Evolutionary conservation across 1,140 invertebrate species (phyloP).

Genomic region (Drosophila pseudoobscura): DNA sequence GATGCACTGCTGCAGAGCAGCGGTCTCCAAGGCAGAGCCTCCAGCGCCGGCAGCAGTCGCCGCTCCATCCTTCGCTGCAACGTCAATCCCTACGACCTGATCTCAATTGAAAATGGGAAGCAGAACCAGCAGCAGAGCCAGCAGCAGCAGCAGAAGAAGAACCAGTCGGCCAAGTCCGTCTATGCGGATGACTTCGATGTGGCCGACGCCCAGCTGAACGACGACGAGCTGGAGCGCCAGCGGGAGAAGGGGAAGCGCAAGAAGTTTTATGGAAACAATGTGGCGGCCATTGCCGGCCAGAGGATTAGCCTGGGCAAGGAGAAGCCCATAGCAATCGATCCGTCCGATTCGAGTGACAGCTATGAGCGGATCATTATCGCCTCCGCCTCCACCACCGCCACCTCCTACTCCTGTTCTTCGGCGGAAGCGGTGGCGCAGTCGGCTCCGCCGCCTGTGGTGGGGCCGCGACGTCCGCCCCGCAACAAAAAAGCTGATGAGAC

Average conservation of each 20-base stretch:
- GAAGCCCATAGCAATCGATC: slow-evolving; percentile 32
- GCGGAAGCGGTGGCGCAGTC: slow-evolving; percentile 19
- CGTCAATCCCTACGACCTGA: slow-evolving; percentile 92
- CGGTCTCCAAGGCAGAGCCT: slow-evolving; percentile 53
- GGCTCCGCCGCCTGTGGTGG: not conserved
- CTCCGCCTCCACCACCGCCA: slow-evolving; percentile 12
- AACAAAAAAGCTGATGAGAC: slow-evolving; percentile 67
- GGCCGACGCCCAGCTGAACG: slow-evolving; percentile 69
- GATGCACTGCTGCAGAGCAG: slow-evolving; percentile 83
- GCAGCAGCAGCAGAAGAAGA: slow-evolving; percentile 14
- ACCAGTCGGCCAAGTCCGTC: not conserved
- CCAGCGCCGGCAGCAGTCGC: slow-evolving; percentile 61
- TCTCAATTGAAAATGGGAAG: slow-evolving; percentile 83
- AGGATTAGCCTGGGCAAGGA: slow-evolving; percentile 84
- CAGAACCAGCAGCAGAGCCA: slow-evolving; percentile 17
- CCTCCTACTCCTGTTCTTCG: slow-evolving; percentile 5
- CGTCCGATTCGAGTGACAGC: slow-evolving; percentile 54
- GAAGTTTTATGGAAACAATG: slow-evolving; percentile 83
- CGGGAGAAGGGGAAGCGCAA: slow-evolving; percentile 9
- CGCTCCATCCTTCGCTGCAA: slow-evolving; percentile 92
- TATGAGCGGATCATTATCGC: slow-evolving; percentile 59
- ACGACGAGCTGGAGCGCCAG: slow-evolving; percentile 45
- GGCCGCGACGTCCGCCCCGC: slow-evolving; percentile 80
- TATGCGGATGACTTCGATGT: slow-evolving; percentile 71
- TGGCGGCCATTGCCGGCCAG: slow-evolving; percentile 85